Conservation (phyloP, 64 coral and sea anemone genomes). For the Actinia tenebrosa region DNA sequence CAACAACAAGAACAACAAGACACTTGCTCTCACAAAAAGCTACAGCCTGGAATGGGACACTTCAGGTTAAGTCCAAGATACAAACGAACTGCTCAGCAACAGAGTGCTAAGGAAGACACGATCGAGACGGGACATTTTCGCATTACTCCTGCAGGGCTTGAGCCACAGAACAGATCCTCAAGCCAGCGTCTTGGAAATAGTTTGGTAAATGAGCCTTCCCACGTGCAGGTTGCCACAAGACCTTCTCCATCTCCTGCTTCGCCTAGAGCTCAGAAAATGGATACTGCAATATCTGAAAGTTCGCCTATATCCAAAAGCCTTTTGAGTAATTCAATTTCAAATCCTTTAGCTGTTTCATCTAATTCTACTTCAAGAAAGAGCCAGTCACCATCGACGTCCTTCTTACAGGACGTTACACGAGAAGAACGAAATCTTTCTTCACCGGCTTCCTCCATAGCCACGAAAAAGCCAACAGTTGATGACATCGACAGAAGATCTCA, state of each 20-base stretch:
- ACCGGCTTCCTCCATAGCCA: too few relatives aligned
- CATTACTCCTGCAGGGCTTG: constrained; percentile 12
- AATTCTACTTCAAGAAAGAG: background rate
- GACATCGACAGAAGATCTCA: too few relatives aligned
- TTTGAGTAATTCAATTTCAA: background rate
- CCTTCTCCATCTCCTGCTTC: background rate
- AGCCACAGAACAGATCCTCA: background rate
- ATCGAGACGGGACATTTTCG: background rate
- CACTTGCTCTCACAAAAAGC: background rate
- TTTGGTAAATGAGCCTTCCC: background rate
- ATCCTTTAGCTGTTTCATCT: background rate
- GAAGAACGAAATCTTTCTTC: too few relatives aligned
- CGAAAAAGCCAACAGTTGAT: too few relatives aligned
- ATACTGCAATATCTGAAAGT: background rate
- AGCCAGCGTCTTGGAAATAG: background rate
- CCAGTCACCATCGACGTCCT: background rate
- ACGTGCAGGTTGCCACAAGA: background rate
- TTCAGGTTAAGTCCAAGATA: background rate
- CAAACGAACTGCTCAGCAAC: background rate
- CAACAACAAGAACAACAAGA: background rate
- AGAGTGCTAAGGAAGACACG: background rate
- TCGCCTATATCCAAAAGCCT: background rate
- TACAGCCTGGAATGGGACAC: constrained; percentile 9
- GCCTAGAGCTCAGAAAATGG: background rate
- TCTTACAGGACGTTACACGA: too few relatives aligned